Conservation (phyloP, 1,140 invertebrate species). For the Bicyclus anynana region DNA sequence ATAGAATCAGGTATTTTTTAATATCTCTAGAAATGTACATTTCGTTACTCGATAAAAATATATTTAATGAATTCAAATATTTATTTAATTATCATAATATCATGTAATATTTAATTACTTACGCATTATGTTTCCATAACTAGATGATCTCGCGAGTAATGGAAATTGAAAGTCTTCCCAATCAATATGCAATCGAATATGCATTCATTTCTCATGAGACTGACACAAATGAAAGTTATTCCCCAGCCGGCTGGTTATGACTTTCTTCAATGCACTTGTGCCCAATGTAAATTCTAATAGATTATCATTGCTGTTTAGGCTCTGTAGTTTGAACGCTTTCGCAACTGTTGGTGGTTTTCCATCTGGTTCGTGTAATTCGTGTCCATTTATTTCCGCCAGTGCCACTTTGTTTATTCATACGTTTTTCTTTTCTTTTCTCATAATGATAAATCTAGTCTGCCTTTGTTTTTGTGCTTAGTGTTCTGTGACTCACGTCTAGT, state of each 20-base stretch:
- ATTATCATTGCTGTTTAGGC: conserved; percentile 8
- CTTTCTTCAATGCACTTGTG: conserved; percentile 8
- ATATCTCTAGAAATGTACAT: too few relatives aligned
- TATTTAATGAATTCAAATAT: too few relatives aligned
- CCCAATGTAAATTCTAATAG: neutral
- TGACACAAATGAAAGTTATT: neutral
- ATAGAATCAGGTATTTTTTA: too few relatives aligned
- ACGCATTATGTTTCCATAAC: too few relatives aligned
- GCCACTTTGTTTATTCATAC: conserved; percentile 16
- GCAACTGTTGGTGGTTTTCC: neutral
- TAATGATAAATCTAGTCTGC: conserved; percentile 12
- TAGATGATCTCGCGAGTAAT: neutral
- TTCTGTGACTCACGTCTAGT: neutral
- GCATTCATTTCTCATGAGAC: conserved; percentile 1
- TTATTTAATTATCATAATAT: too few relatives aligned
- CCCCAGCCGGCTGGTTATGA: neutral
- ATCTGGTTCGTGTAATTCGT: conserved; percentile 12
- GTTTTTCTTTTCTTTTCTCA: conserved; percentile 8
- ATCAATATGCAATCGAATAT: neutral
- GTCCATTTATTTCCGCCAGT: conserved; percentile 47
- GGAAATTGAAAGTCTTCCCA: neutral
- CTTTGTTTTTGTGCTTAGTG: conserved; percentile 3
- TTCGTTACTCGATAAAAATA: too few relatives aligned
- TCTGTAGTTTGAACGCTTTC: conserved; percentile 9
- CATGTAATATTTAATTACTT: too few relatives aligned